phyloP scores from a whole-genome alignment of 2,113 vertebrate species.

The Indicator indicator region DNA sequence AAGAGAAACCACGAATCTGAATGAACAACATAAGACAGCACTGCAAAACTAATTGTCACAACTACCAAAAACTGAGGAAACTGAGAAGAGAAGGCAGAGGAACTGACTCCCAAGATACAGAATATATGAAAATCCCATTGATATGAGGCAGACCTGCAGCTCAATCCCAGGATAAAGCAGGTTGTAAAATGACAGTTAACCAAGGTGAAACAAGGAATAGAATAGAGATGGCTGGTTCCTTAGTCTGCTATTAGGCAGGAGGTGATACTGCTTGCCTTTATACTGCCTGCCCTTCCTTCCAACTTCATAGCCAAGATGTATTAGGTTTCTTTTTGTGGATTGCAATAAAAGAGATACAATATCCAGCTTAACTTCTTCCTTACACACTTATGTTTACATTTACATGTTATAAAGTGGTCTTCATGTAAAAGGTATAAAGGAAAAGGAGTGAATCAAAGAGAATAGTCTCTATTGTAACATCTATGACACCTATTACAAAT shows the following conservation, averaged over 20 bases:
- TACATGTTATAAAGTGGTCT: background rate
- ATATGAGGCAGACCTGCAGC: background rate
- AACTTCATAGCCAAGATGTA: background rate
- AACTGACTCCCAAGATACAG: background rate
- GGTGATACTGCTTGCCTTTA: background rate
- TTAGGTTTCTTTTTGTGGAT: background rate
- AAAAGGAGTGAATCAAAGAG: conserved; percentile 5
- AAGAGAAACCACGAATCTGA: background rate
- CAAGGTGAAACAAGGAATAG: background rate
- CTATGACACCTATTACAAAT: background rate
- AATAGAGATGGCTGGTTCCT: background rate
- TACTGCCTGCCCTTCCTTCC: background rate
- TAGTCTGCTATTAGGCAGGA: background rate
- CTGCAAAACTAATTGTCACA: background rate
- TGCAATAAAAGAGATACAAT: conserved; percentile 10
- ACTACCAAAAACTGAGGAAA: background rate
- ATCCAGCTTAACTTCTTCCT: background rate
- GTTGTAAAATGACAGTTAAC: background rate
- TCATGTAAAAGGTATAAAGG: background rate
- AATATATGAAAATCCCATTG: background rate
- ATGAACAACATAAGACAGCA: background rate
- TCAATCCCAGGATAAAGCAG: background rate
- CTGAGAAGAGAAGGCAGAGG: background rate
- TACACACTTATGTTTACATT: conserved; percentile 21
- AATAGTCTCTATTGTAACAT: background rate